Conservation (phyloP, 1,140 invertebrate species). For the Camponotus vicinus region DNA sequence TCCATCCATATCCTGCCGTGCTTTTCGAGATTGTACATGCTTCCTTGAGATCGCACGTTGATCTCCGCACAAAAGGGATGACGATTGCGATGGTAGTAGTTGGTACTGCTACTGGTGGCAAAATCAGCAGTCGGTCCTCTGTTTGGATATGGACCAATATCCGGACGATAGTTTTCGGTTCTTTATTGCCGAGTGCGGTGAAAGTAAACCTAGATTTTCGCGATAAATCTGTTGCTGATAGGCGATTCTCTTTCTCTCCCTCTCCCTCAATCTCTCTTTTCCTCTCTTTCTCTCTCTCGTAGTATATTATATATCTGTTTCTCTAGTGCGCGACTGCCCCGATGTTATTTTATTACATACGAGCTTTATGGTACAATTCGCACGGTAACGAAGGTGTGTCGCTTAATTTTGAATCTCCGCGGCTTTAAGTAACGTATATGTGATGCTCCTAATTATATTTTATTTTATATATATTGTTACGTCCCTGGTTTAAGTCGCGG, state of each 20-base stretch:
- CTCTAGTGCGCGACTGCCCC: slow-evolving; percentile 8
- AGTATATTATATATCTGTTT: slow-evolving; percentile 34
- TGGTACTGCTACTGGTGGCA: neutral
- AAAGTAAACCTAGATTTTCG: slow-evolving; percentile 58
- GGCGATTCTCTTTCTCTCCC: neutral
- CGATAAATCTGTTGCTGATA: slow-evolving; percentile 43
- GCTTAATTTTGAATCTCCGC: slow-evolving; percentile 37
- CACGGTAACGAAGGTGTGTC: slow-evolving; percentile 51
- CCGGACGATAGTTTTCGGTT: slow-evolving; percentile 63
- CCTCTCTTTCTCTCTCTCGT: no score
- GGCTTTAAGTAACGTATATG: neutral
- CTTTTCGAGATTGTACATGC: slow-evolving; percentile 29
- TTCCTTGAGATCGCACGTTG: slow-evolving; percentile 54
- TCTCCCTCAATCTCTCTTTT: neutral
- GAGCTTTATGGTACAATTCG: slow-evolving; percentile 44
- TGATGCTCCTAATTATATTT: neutral
- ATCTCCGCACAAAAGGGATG: slow-evolving; percentile 6
- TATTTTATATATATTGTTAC: neutral
- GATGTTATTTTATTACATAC: slow-evolving; percentile 59
- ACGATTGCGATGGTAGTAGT: slow-evolving; percentile 30
- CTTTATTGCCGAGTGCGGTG: slow-evolving; percentile 47
- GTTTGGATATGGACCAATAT: slow-evolving; percentile 64
- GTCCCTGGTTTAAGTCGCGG: no score
- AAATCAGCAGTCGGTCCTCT: slow-evolving; percentile 51
- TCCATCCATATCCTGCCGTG: neutral